A percentile compares a stretch with the other conserved stretches of the same genome.
These are phyloP conservation scores for Mesoclemmys tuberculata DNA, from an alignment of 2,113 vertebrate species.

Conservation along the genomic window DNA sequence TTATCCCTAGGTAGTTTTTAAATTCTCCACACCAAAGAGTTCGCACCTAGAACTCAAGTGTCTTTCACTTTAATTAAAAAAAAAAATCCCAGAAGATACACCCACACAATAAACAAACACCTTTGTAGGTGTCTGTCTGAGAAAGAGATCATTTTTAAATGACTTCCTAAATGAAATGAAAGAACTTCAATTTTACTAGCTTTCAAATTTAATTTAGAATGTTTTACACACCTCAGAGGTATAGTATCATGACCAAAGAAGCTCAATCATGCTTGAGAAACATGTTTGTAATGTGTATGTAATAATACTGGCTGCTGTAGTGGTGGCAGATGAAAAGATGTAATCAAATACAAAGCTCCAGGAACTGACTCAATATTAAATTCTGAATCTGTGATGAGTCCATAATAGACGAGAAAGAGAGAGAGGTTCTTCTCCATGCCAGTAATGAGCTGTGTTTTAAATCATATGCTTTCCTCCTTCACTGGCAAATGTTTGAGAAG, in stretches of 20 bases:
- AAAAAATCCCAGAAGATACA: too few species aligned
- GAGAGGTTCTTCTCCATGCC: neutral
- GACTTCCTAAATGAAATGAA: neutral
- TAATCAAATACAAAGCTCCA: neutral
- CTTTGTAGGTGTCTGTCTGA: too few species aligned
- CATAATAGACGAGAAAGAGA: neutral
- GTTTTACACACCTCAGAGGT: conserved; percentile 3
- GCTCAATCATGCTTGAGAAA: conserved; percentile 27
- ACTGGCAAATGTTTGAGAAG: neutral
- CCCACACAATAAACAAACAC: neutral
- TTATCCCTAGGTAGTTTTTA: too few species aligned
- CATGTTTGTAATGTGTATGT: conserved; percentile 24
- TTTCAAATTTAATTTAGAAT: conserved; percentile 22
- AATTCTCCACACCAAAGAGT: too few species aligned
- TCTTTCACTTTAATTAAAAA: too few species aligned
- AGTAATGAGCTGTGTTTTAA: neutral
- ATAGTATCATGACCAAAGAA: neutral
- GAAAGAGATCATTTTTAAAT: neutral
- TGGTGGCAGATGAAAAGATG: conserved; percentile 40
- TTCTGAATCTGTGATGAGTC: neutral
- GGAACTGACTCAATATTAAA: neutral
- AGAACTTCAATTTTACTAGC: neutral
- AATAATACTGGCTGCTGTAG: neutral
- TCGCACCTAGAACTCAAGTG: too few species aligned
- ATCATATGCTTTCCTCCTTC: neutral